Evolutionary conservation across 2,888 invertebrate genomes (phyloP).

Genomic region (Drosophila paranaensis): DNA sequence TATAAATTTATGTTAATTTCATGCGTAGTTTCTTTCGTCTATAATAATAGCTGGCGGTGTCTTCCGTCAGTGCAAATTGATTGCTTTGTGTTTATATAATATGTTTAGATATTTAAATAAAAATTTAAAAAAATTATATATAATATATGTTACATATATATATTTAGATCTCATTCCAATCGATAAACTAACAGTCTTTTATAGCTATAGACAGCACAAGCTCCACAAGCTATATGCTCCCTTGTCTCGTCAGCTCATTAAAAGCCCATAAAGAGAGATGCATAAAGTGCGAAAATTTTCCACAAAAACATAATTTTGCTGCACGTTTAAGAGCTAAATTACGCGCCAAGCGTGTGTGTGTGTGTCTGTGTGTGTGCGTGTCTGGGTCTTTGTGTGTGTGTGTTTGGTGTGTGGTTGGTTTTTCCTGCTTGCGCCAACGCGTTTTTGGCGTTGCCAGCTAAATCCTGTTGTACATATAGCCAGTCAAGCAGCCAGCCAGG

Average conservation of each 20-base stretch:
- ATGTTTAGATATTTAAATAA: background rate
- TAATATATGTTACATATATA: no score
- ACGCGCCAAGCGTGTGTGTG: conserved; percentile 38
- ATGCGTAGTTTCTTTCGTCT: conserved; percentile 48
- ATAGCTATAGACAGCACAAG: background rate
- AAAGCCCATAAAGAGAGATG: background rate
- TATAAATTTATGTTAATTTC: conserved; percentile 69
- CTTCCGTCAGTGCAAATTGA: conserved; percentile 67
- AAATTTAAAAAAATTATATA: no score
- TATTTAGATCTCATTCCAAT: no score
- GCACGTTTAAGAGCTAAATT: conserved; percentile 44
- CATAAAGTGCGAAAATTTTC: conserved; percentile 1
- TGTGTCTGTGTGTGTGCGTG: conserved; percentile 12
- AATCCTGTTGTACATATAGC: conserved; percentile 67
- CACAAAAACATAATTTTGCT: conserved; percentile 19
- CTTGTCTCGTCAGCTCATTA: background rate
- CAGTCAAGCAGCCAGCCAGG: conserved; percentile 28
- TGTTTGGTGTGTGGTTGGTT: conserved; percentile 61
- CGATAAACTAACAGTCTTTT: no score
- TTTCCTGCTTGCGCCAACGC: conserved; percentile 75
- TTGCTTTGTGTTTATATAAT: conserved; percentile 41
- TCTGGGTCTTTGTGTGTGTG: conserved; percentile 13
- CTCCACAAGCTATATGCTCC: background rate
- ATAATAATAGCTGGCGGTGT: conserved; percentile 49
- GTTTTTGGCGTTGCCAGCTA: conserved; percentile 50